Evolutionary conservation across 2,888 invertebrate species (phyloP).

Genomic region (Exocentrus adspersus): DNA sequence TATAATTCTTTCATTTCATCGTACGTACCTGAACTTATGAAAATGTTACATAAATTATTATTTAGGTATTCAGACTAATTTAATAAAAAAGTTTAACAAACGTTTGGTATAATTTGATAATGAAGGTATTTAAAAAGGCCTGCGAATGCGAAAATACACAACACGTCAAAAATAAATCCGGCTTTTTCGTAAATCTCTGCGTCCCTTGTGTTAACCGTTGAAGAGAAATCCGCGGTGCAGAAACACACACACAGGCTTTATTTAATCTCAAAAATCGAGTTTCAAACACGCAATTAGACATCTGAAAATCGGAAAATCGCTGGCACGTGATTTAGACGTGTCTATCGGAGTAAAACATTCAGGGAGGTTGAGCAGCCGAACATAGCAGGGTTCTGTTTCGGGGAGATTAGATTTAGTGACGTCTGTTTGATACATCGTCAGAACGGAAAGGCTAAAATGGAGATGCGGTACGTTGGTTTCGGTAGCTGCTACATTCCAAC

Average conservation of each 20-base stretch:
- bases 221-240: conserved; percentile 6
- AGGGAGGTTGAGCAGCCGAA: conserved; percentile 41
- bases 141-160: not conserved
- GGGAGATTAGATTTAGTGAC: conserved; percentile 45
- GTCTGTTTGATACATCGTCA: conserved; percentile 42
- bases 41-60: too few relatives aligned
- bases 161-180: not conserved
- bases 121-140: not conserved
- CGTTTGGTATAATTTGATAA: not conserved
- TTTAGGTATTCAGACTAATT: too few relatives aligned
- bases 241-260: conserved; percentile 7
- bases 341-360: conserved; percentile 47
- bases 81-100: not conserved
- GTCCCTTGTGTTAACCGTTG: conserved; percentile 5
- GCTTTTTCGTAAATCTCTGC: not conserved
- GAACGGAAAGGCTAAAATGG: conserved; percentile 27
- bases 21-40: too few relatives aligned
- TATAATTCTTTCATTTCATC: too few relatives aligned
- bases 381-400: conserved; percentile 37
- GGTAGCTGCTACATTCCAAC: conserved; percentile 23
- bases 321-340: conserved; percentile 44
- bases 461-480: conserved; percentile 31
- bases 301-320: conserved; percentile 39
- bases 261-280: conserved; percentile 28
- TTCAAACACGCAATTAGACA: conserved; percentile 41